A percentile compares a stretch with the other conserved stretches of the same genome.
phyloP scores from a whole-genome alignment of 1,140 invertebrate species.

The Drosophila arawakana region DNA sequence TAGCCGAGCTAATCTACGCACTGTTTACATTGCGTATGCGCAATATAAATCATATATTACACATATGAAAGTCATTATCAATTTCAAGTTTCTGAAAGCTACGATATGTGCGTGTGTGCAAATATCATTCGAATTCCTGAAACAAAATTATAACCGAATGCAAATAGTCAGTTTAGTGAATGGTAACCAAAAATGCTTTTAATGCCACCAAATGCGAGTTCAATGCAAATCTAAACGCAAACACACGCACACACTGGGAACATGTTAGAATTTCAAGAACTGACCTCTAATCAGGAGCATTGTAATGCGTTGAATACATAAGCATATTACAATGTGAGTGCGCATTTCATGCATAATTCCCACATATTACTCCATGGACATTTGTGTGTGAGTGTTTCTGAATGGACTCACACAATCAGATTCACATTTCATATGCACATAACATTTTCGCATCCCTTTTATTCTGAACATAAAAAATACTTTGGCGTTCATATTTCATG shows the following conservation, averaged over 20 bases:
- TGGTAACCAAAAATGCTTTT: conserved; percentile 20
- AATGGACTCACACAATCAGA: conserved; percentile 9
- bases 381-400: conserved; percentile 27
- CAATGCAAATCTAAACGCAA: conserved; percentile 29
- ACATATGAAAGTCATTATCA: neutral
- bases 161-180: conserved; percentile 28
- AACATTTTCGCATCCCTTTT: conserved; percentile 38
- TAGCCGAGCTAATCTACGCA: conserved; percentile 36
- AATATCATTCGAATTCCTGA: conserved; percentile 39
- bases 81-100: conserved; percentile 4
- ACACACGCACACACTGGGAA: neutral
- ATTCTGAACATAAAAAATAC: conserved; percentile 58
- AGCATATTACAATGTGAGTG: conserved; percentile 52
- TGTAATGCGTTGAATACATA: conserved; percentile 76
- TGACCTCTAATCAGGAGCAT: conserved; percentile 66
- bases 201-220: neutral
- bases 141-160: conserved; percentile 24
- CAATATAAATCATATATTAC: conserved; percentile 39
- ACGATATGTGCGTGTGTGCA: neutral
- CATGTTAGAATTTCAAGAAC: conserved; percentile 7
- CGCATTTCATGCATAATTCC: conserved; percentile 23
- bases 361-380: conserved; percentile 38
- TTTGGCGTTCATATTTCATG: conserved; percentile 71
- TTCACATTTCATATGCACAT: conserved; percentile 71
- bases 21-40: conserved; percentile 60